Base-by-base conservation (phyloP, 53 echinoderm and acorn worm species). In the Zoroaster sp. region DNA sequence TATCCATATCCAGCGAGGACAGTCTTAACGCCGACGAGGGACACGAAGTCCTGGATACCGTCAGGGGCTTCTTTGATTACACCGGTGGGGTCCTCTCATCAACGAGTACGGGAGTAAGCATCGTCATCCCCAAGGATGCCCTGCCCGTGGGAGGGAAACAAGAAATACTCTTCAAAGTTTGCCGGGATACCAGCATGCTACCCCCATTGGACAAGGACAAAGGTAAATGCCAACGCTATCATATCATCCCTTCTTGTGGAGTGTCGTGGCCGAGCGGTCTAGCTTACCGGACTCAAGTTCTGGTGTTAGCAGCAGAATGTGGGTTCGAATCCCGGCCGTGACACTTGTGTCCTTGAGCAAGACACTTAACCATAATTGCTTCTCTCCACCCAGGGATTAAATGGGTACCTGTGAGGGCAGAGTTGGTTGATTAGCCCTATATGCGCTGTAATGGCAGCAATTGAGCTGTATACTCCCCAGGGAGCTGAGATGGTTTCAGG, bases 81-180 rank as follows among this genome's bases (percentile, higher is more conserved):
- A 88, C 63, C 67, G 95, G 97, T 17, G 97, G 97, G 13, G 88
- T 90, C 44, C 85, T 97, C 73, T 75, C 90, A 35, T 95, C 97
- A 2, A 91, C 83, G 15, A 86, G 88, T 21, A 95, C 95, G 10
- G 97, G 97, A 7, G 97, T 96, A 77, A 96, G 95, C 93, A 97
- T 97, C 63, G 83, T 91, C 45, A 93, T 97, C 83, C 97, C 97
- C 40, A 83, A 94, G 72, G 97, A 93, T n/a, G 95, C 97, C 42
- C 92, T 97, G 68, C 97, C 93, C 11, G 88, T 92, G 17, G 95
- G 97, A 40, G 65, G 90, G 33, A 86, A 69, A 21, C 97, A 97
- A 35, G 97, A 97, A 40, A 90, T 97, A 34, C 95, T 95, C 93
- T 97, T 97, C 89, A 97, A 97, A 66, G 97, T 97, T 37, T 97